Percentiles rank a stretch among this genome's conserved stretches.
Evolutionary conservation across 2,888 invertebrate genomes (phyloP).

Genomic region (Parnassius orleans): DNA sequence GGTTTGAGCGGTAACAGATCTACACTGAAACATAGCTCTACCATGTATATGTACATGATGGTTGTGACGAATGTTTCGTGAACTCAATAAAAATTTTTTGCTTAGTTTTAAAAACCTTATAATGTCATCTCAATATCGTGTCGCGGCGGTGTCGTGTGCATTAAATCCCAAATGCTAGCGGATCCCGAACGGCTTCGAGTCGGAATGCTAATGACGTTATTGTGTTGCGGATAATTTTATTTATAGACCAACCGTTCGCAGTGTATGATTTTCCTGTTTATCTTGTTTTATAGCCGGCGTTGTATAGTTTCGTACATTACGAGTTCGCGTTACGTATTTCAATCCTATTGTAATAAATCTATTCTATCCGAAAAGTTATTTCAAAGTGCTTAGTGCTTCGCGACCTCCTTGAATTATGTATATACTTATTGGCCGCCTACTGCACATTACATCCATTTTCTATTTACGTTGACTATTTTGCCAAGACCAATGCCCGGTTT

Average conservation of each 20-base stretch:
- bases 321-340: constrained; percentile 11
- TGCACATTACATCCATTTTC: no score
- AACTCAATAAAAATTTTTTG: no score
- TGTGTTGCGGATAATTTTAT: constrained; percentile 29
- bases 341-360: constrained; percentile 9
- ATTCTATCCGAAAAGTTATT: constrained; percentile 3
- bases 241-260: constrained; percentile 25
- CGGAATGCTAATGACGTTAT: constrained; percentile 29
- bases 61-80: no score
- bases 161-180: constrained; percentile 2
- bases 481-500: no score
- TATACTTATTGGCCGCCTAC: no score
- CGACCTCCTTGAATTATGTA: no score
- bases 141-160: constrained; percentile 1
- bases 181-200: constrained; percentile 16
- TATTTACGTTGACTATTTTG: no score
- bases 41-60: no score
- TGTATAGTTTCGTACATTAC: constrained; percentile 12
- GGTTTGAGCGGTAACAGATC: no score
- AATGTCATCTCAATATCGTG: constrained; percentile 1
- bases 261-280: constrained; percentile 26
- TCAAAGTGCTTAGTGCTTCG: no score
- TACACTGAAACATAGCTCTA: no score
- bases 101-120: no score
- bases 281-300: constrained; percentile 18